phyloP scores from a whole-genome alignment of 2,797 vertebrate species.

The Poecile montanus region DNA sequence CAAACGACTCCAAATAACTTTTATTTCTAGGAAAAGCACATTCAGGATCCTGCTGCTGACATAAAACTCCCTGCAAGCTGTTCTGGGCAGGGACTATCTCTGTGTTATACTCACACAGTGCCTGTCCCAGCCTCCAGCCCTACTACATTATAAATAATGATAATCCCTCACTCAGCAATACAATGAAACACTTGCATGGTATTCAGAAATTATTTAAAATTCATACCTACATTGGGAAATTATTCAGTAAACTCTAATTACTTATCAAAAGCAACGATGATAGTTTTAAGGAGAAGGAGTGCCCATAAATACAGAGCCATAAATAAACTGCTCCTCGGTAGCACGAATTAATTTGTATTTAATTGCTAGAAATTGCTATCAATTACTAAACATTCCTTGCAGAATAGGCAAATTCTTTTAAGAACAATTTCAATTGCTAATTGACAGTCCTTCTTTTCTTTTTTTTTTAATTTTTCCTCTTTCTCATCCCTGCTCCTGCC shows the following conservation, averaged over 20 bases:
- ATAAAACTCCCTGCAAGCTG: background rate
- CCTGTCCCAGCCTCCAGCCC: background rate
- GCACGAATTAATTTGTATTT: constrained; percentile 80
- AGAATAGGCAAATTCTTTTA: constrained; percentile 69
- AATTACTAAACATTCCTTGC: constrained; percentile 73
- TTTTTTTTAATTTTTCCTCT: background rate
- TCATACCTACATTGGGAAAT: constrained; percentile 76
- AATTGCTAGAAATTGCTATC: constrained; percentile 80
- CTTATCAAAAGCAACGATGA: constrained; percentile 75
- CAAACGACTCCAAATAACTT: background rate
- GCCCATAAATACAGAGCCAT: constrained; percentile 78
- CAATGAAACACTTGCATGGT: background rate
- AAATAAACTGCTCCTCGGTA: constrained; percentile 77
- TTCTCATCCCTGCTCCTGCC: background rate
- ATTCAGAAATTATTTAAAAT: constrained; percentile 75
- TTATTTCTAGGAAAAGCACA: background rate
- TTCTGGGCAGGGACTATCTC: background rate
- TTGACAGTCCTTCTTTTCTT: background rate
- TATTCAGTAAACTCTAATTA: constrained; percentile 80
- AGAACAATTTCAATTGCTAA: constrained; percentile 66
- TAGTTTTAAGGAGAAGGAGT: constrained; percentile 72
- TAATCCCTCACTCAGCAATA: constrained; percentile 5
- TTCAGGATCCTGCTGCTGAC: background rate
- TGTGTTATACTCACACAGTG: background rate
- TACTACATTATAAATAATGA: background rate